Conservation (phyloP, 2,888 invertebrate species). For the Germaria angustata region DNA sequence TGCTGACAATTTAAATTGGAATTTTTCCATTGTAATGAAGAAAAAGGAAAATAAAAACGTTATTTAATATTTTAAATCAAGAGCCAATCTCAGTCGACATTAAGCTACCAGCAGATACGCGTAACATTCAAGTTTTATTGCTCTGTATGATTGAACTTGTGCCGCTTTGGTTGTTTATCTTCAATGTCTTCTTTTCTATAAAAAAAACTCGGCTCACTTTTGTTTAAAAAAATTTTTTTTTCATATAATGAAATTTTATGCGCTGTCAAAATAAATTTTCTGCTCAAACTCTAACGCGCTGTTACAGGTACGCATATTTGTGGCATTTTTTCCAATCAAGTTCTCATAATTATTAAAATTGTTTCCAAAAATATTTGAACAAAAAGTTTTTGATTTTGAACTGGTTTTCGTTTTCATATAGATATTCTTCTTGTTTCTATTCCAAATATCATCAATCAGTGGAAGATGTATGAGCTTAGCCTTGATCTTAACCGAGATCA, state of each 20-base stretch:
- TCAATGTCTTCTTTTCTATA: constrained; percentile 18
- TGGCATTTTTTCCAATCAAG: no score
- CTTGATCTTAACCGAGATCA: constrained; percentile 57
- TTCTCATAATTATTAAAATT: background rate
- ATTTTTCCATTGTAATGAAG: background rate
- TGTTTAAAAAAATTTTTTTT: constrained; percentile 3
- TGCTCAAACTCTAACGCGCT: constrained; percentile 4
- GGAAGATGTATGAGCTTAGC: constrained; percentile 23
- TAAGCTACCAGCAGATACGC: constrained; percentile 29
- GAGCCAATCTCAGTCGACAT: background rate
- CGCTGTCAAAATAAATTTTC: constrained; percentile 50
- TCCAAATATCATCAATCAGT: constrained; percentile 27
- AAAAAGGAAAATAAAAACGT: background rate
- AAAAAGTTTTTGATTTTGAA: background rate
- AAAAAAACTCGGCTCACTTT: background rate
- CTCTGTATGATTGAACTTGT: background rate
- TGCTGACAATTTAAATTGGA: constrained; percentile 39
- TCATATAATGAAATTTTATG: background rate
- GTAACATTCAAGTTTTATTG: background rate
- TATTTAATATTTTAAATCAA: constrained; percentile 15
- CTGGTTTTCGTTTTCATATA: constrained; percentile 28
- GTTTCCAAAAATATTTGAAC: background rate
- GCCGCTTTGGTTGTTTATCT: constrained; percentile 15
- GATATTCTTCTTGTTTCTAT: background rate
- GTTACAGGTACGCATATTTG: background rate